Base-by-base conservation (phyloP, 2,888 invertebrate species). In the Dynastes maya region DNA sequence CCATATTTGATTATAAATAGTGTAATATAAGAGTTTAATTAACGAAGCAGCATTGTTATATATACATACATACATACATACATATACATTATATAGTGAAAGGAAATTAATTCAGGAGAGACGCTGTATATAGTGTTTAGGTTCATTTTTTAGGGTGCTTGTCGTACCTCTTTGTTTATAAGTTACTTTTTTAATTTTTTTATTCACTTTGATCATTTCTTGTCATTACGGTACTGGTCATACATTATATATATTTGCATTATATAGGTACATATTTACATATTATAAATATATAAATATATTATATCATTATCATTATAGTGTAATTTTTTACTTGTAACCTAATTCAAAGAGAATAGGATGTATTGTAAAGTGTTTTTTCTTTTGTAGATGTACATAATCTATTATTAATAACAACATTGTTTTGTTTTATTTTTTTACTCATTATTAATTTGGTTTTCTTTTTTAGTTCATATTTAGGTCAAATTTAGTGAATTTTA, bases 211-310 rank as follows among this genome's bases (percentile, higher is more conserved):
- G 76, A 80, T 81, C 80, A 82, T 81, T 81, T 83, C 87, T 88
- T 87, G 88, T 88, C 88, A 88, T 86, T 82, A 83, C 85, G 88
- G 88, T 88, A 87, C 88, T 88, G 88, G 88, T 88, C 88, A 88
- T 83, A 82, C 82, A 83, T 83, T 82, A 81, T 83, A 82, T 79
- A 72, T 79, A 79, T 72, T 55, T 70, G 68, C 68, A 68, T 67
- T 70, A 79, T 77, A 72, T 77, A 67, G 68, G 37, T 65, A 72
- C 67, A 67, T 67, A 51, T 67, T 74, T 79, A 84, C 85, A 68
- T 77, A 77, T 76, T 76, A 77, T 58, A 61, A 61, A 61, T 74
- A 61, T 71, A 78, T 78, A 78, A 64, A 71, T 64, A 78, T 45
- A 78, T 45, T 76, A 76, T 75, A 75, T 78, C 61, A 75, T 78